Conservation (phyloP, 2,113 vertebrate genomes). For the Canis aureus region DNA sequence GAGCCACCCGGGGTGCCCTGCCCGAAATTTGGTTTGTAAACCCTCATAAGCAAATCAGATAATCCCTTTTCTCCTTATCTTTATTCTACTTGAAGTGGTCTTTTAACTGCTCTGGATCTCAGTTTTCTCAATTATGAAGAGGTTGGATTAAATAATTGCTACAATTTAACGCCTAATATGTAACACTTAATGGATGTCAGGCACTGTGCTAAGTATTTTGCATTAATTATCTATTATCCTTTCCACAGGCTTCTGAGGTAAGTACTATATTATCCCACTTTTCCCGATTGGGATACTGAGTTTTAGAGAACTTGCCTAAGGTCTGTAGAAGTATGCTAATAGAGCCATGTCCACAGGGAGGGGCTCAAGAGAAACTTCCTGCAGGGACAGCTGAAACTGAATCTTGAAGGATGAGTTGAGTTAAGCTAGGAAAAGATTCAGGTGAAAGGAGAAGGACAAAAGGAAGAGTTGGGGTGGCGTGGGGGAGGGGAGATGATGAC, state of each 20-base stretch:
- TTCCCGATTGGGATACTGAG: slow-evolving; percentile 50
- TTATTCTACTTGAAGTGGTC: background rate
- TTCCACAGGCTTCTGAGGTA: slow-evolving; percentile 21
- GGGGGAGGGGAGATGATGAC: background rate
- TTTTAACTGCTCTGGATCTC: background rate
- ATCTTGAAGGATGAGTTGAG: slow-evolving; percentile 61
- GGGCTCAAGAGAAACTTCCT: slow-evolving; percentile 42
- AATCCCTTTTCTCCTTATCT: background rate
- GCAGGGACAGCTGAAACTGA: slow-evolving; percentile 47
- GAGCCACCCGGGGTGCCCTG: too few relatives aligned
- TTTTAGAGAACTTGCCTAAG: slow-evolving; percentile 7
- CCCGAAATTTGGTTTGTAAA: slow-evolving; percentile 43
- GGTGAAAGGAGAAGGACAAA: background rate
- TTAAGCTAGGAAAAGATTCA: slow-evolving; percentile 43
- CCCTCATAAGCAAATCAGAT: slow-evolving; percentile 44
- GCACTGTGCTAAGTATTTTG: background rate
- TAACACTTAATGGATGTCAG: slow-evolving; percentile 39
- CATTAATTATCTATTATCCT: slow-evolving; percentile 22
- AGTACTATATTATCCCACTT: slow-evolving; percentile 22
- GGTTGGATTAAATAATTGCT: slow-evolving; percentile 28
- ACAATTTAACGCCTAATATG: slow-evolving; percentile 42
- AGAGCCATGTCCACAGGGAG: background rate
- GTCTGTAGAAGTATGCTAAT: background rate
- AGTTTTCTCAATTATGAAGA: slow-evolving; percentile 36
- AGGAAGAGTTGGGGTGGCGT: background rate